A percentile compares a stretch with the other conserved stretches of the same genome.
Conservation (phyloP, 2,888 invertebrate species). For the Ypsolopha sequella region DNA sequence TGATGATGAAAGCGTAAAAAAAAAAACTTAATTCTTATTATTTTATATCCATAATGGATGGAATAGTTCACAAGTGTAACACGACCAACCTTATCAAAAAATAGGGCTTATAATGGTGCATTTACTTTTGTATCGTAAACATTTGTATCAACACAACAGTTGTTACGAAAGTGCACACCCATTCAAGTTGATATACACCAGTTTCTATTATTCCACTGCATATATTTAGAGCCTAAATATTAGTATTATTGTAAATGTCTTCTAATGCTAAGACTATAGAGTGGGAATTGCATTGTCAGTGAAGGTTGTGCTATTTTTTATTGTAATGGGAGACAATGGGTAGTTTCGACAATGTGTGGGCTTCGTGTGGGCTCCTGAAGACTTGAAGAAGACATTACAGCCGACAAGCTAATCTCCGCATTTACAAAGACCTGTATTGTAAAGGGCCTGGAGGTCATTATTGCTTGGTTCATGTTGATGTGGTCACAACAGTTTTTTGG, state of each 20-base stretch:
- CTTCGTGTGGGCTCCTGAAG: not conserved
- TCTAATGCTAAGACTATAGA: not conserved
- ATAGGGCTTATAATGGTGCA: not conserved
- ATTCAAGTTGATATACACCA: not conserved
- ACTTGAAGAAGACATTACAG: constrained; percentile 1
- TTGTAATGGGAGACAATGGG: not conserved
- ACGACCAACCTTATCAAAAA: too few species aligned
- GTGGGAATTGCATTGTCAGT: not conserved
- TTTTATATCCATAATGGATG: too few species aligned
- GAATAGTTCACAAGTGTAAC: too few species aligned
- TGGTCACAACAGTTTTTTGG: too few species aligned
- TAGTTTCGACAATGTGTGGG: not conserved
- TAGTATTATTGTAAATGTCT: too few species aligned
- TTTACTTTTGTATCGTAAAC: not conserved
- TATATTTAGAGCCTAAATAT: not conserved
- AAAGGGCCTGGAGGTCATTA: too few species aligned
- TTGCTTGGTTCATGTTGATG: too few species aligned
- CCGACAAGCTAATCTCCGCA: too few species aligned
- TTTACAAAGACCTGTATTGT: too few species aligned
- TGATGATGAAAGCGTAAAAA: too few species aligned
- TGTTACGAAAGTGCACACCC: not conserved
- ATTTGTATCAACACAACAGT: not conserved
- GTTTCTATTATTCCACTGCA: not conserved
- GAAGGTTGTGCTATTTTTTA: not conserved
- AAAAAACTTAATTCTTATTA: too few species aligned